Percentiles rank a stretch among this genome's conserved stretches.
Evolutionary conservation across 2,113 vertebrate genomes (phyloP).

Genomic region (Centrocercus urophasianus): DNA sequence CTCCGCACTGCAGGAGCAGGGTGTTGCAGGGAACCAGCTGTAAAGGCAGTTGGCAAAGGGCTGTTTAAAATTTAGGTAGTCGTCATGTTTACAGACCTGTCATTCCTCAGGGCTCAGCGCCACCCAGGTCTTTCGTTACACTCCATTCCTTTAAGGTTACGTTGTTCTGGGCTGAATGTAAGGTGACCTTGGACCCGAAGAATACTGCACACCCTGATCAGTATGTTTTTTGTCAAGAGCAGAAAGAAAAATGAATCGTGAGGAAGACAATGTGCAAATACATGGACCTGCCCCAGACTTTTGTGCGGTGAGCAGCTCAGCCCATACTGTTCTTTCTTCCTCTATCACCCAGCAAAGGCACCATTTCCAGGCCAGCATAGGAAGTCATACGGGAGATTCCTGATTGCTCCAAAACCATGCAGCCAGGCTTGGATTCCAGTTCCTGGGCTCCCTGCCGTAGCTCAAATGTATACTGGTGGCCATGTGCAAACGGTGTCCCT

Average conservation of each 20-base stretch:
- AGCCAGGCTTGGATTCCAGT: not conserved
- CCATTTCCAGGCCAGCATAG: not conserved
- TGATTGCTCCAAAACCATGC: not conserved
- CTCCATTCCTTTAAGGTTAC: not conserved
- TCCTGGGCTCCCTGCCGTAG: not conserved
- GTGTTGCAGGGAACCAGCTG: not conserved
- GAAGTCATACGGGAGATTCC: not conserved
- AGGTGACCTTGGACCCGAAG: constrained; percentile 32
- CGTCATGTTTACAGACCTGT: constrained; percentile 1
- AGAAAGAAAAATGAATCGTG: not conserved
- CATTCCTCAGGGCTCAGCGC: constrained; percentile 1
- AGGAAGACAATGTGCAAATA: not conserved
- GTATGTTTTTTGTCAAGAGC: not conserved
- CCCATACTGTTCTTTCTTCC: not conserved
- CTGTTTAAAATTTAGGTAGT: constrained; percentile 6
- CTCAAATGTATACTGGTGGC: not conserved
- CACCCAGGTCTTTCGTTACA: not conserved
- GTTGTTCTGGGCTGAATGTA: constrained; percentile 6
- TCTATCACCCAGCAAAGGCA: not conserved
- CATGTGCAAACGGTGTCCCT: not conserved
- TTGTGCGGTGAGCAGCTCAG: not conserved
- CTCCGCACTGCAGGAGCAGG: not conserved
- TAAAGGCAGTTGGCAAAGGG: not conserved
- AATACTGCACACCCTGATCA: not conserved
- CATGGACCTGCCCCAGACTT: not conserved